Base-by-base conservation (phyloP, 2,888 invertebrate genomes). In the Choreutis nemorana region DNA sequence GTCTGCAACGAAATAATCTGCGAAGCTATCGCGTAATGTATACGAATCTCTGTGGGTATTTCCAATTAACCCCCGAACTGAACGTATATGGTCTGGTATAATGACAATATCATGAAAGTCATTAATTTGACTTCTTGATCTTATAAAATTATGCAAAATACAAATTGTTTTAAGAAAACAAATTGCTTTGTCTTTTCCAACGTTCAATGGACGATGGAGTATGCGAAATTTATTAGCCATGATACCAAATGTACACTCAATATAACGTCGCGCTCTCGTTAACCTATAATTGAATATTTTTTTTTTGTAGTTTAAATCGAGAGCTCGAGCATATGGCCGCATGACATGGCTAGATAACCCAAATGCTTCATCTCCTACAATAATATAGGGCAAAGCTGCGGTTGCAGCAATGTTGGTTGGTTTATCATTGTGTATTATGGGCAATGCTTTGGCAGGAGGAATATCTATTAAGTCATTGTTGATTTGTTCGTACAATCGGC, bases 241-340 rank as follows among this genome's bases (percentile, higher is more conserved):
- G 35, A 57, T 55, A 23, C 49, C 53, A 43, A 57, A 58, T 24
- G 44, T 34, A 30, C 45, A 48, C 34, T 55, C 46, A 20, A 50
- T 42, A 28, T 39, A 44, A 34, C 46, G 37, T 37, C 50, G 32
- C 24, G 49, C 55, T 29, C 41, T 30, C 11, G 36, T 35, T 28
- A 50, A 35, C 30, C 49, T 28, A 26, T 50, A 42, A 32, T 55
- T 50, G 35, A 47, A 53, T 28, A 45, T 39, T 31, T 36, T 29
- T n/a, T n/a, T n/a, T 44, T 50, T 42, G 21, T 31, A 33, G n/a
- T 32, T 14, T 8, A 20, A 24, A 26, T 45, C 36, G 30, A 43
- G 33, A 37, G 32, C 40, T 33, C 48, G 42, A 26, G 41, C 44
- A 37, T 41, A 49, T 14, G 50, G 45, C 32, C 44, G 31, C 28